Evolutionary conservation across 1,140 invertebrate genomes (phyloP).

Genomic region (Saxidomus purpurata): DNA sequence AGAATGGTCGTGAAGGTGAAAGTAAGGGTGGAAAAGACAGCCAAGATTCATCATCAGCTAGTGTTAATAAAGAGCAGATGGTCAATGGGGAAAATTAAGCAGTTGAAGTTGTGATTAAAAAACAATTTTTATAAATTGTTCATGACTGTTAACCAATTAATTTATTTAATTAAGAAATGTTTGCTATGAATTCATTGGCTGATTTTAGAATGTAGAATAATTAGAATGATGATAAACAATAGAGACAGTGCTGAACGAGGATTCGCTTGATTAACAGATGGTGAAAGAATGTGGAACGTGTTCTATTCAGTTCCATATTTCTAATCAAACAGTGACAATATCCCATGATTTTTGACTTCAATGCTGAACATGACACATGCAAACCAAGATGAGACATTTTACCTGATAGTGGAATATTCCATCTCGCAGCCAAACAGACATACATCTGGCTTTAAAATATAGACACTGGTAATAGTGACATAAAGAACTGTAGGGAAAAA

Average conservation of each 20-base stretch:
- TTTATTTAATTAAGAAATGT: constrained; percentile 9
- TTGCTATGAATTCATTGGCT: constrained; percentile 40
- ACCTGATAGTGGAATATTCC: not conserved
- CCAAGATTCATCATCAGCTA: constrained; percentile 63
- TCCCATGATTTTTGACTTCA: constrained; percentile 22
- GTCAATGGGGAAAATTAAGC: constrained; percentile 78
- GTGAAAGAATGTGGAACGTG: constrained; percentile 28
- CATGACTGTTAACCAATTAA: constrained; percentile 30
- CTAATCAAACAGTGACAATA: constrained; percentile 26
- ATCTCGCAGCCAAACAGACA: not conserved
- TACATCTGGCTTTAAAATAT: not conserved
- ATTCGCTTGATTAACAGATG: constrained; percentile 6
- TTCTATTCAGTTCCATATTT: not conserved
- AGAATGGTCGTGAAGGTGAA: constrained; percentile 80
- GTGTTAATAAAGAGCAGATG: constrained; percentile 73
- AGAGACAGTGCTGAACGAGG: constrained; percentile 26
- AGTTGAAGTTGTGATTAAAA: not conserved
- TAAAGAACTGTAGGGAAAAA: no score
- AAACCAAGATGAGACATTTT: constrained; percentile 9
- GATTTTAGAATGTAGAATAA: constrained; percentile 38
- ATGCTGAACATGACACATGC: not conserved
- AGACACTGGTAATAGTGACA: no score
- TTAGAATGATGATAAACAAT: constrained; percentile 16
- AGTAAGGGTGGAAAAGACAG: constrained; percentile 74
- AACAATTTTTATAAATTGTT: constrained; percentile 26